phyloP scores from a whole-genome alignment of 2,888 invertebrate species.

The Aspidiotus rigidus region DNA sequence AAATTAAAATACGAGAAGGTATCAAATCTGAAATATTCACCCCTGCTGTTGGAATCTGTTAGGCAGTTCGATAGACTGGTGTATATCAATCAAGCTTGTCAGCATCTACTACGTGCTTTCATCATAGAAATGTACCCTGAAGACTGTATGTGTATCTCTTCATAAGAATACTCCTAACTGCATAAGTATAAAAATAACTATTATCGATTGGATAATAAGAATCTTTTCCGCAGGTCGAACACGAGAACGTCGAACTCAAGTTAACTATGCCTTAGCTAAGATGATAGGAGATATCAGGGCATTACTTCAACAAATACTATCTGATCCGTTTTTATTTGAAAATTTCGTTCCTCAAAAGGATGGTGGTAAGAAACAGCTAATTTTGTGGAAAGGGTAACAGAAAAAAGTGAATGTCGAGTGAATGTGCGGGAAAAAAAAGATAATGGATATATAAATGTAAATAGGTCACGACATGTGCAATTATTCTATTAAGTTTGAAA shows the following conservation, averaged over 20 bases:
- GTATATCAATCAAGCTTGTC: conserved; percentile 73
- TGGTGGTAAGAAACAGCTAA: conserved; percentile 20
- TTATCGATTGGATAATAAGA: conserved; percentile 6
- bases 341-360: conserved; percentile 24
- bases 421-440: too few relatives aligned
- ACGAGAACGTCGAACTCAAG: conserved; percentile 11
- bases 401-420: too few relatives aligned
- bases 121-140: conserved; percentile 87
- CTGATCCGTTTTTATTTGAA: conserved; percentile 49
- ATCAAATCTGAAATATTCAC: conserved; percentile 22
- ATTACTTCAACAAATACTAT: conserved; percentile 69
- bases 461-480: too few relatives aligned
- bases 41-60: conserved; percentile 40
- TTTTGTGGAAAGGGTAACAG: too few relatives aligned
- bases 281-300: conserved; percentile 76
- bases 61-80: conserved; percentile 72
- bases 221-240: conserved; percentile 18
- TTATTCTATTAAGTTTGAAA: too few relatives aligned
- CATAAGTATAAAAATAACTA: neutral
- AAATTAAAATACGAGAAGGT: conserved; percentile 49
- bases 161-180: neutral
- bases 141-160: conserved; percentile 44
- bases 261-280: conserved; percentile 53
- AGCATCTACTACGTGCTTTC: conserved; percentile 72
- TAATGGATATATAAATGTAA: too few relatives aligned